phyloP scores from a whole-genome alignment of 2,888 invertebrate species.

The Ichneumoninae sp. region DNA sequence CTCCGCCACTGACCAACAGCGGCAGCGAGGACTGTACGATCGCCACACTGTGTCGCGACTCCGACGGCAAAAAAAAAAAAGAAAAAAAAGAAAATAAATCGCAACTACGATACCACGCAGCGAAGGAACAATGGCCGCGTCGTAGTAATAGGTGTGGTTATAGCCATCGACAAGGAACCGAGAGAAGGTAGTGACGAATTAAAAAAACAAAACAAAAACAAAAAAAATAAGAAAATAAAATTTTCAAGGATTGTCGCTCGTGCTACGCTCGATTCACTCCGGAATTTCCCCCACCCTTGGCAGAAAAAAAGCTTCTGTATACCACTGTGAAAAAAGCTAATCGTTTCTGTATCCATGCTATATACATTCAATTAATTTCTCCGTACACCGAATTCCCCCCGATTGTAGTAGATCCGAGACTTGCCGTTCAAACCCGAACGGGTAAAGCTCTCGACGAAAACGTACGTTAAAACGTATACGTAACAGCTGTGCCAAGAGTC shows the following conservation, averaged over 20 bases:
- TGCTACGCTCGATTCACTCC: constrained; percentile 20
- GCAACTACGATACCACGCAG: constrained; percentile 25
- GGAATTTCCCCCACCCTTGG: constrained; percentile 14
- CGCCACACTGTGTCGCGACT: constrained; percentile 27
- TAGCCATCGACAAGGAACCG: constrained; percentile 19
- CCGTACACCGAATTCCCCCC: neutral
- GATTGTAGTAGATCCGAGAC: constrained; percentile 19
- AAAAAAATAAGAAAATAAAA: neutral
- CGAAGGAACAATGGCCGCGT: constrained; percentile 61
- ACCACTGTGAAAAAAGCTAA: neutral
- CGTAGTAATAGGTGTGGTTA: constrained; percentile 62
- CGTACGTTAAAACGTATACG: constrained; percentile 13
- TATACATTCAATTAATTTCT: constrained; percentile 25
- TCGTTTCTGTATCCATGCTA: neutral
- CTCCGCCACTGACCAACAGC: constrained; percentile 29
- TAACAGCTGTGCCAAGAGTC: constrained; percentile 56
- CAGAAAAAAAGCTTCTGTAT: neutral
- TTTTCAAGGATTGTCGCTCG: constrained; percentile 17
- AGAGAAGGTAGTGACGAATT: constrained; percentile 23
- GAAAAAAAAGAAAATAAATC: constrained; percentile 8
- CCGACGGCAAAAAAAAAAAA: neutral
- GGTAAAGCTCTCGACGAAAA: constrained; percentile 9
- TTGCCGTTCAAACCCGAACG: neutral
- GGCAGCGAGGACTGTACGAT: constrained; percentile 21
- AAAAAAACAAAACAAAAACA: neutral